Evolutionary conservation across 2,797 vertebrate genomes (phyloP).

Genomic region (Uromys caudimaculatus): DNA sequence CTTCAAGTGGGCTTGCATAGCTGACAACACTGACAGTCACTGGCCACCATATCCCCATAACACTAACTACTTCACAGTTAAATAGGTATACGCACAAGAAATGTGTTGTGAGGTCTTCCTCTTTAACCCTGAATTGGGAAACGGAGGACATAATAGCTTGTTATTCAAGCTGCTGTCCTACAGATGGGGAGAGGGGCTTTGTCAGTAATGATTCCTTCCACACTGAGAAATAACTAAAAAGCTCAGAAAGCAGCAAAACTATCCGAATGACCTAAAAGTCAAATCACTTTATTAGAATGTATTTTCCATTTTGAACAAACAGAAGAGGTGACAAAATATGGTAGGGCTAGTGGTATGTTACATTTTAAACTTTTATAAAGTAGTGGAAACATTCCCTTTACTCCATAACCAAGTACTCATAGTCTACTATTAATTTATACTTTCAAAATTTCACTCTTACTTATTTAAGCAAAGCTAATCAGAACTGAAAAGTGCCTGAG

Average conservation of each 20-base stretch:
- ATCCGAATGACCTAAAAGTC: not conserved
- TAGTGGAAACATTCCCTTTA: slow-evolving; percentile 9
- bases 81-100: not conserved
- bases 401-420: not conserved
- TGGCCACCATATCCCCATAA: not conserved
- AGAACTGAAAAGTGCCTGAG: not conserved
- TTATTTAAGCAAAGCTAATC: slow-evolving; percentile 30
- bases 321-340: not conserved
- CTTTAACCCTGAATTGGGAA: not conserved
- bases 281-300: not conserved
- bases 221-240: slow-evolving; percentile 43
- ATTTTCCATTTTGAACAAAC: not conserved
- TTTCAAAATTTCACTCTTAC: not conserved
- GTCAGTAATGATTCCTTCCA: not conserved
- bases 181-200: not conserved
- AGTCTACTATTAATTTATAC: slow-evolving; percentile 1
- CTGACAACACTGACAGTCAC: not conserved
- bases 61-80: not conserved
- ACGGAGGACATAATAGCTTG: not conserved
- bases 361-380: not conserved
- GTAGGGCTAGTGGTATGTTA: not conserved
- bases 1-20: not conserved
- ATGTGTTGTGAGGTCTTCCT: not conserved
- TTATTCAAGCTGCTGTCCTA: slow-evolving; percentile 11
- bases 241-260: not conserved